Conservation (phyloP, 2,113 vertebrate species). For the Callipepla californica region DNA sequence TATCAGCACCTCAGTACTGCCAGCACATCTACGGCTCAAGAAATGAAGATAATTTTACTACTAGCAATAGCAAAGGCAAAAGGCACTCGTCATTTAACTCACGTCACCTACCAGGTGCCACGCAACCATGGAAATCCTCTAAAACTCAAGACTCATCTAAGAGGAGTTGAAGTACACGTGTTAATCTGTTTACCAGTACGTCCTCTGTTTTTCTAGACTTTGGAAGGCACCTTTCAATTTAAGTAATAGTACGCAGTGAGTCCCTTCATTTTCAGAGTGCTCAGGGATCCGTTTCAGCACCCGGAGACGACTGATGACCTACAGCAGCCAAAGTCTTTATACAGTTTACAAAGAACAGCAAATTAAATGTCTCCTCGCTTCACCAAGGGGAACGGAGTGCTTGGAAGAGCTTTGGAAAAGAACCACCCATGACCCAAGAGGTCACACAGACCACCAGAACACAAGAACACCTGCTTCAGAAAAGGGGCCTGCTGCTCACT, state of each 20-base stretch:
- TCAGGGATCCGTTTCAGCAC: not conserved
- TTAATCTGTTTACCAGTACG: not conserved
- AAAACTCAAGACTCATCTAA: not conserved
- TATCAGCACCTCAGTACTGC: not conserved
- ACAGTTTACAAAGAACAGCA: not conserved
- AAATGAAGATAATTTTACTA: not conserved
- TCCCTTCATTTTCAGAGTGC: not conserved
- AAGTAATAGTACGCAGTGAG: not conserved
- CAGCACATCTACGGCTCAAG: not conserved
- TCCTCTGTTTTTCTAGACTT: not conserved
- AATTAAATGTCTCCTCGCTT: not conserved
- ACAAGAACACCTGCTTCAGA: not conserved
- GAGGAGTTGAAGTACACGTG: not conserved
- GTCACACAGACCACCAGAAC: not conserved
- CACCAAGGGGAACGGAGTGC: not conserved
- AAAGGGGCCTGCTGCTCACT: not conserved
- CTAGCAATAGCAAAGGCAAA: not conserved
- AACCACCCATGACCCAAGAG: not conserved
- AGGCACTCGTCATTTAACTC: not conserved
- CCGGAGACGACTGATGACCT: not conserved
- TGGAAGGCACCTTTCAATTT: not conserved
- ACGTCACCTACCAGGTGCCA: not conserved
- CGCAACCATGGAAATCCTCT: not conserved
- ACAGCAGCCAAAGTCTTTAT: not conserved
- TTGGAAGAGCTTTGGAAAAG: not conserved